Percentiles rank a stretch among this genome's conserved stretches.
Conservation (phyloP, 2,888 invertebrate genomes). For the Mongoloraphidia duomilia region DNA sequence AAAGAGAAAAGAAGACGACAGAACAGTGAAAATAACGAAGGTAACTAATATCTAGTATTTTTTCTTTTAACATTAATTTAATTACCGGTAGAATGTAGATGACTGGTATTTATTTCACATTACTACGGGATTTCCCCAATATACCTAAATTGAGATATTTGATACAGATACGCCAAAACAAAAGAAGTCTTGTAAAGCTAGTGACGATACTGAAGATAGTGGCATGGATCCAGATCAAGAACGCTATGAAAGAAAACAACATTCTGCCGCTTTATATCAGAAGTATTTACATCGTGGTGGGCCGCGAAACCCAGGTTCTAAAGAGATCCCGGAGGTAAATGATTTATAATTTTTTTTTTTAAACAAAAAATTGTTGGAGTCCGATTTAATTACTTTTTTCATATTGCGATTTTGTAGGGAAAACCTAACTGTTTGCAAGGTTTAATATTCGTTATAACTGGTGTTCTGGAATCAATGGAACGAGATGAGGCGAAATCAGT, state of each 20-base stretch:
- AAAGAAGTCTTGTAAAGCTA: constrained; percentile 19
- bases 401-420: constrained; percentile 34
- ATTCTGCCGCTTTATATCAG: constrained; percentile 52
- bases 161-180: constrained; percentile 9
- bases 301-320: constrained; percentile 68
- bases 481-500: constrained; percentile 61
- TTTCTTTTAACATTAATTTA: background rate
- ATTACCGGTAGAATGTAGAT: too few species aligned
- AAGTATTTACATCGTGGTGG: constrained; percentile 64
- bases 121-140: too few species aligned
- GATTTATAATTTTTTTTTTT: background rate
- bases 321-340: constrained; percentile 64
- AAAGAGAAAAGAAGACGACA: constrained; percentile 24
- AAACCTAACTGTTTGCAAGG: constrained; percentile 55
- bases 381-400: background rate
- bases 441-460: constrained; percentile 63
- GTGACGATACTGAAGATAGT: constrained; percentile 22
- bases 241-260: constrained; percentile 48
- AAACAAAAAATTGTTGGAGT: constrained; percentile 1
- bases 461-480: constrained; percentile 77
- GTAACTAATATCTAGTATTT: background rate
- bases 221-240: constrained; percentile 46
- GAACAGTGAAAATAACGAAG: background rate
- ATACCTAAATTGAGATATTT: too few species aligned
- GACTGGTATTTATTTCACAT: too few species aligned